phyloP scores from a whole-genome alignment of 37 sponge, comb jelly and placozoan species.

The Axinella damicornis region DNA sequence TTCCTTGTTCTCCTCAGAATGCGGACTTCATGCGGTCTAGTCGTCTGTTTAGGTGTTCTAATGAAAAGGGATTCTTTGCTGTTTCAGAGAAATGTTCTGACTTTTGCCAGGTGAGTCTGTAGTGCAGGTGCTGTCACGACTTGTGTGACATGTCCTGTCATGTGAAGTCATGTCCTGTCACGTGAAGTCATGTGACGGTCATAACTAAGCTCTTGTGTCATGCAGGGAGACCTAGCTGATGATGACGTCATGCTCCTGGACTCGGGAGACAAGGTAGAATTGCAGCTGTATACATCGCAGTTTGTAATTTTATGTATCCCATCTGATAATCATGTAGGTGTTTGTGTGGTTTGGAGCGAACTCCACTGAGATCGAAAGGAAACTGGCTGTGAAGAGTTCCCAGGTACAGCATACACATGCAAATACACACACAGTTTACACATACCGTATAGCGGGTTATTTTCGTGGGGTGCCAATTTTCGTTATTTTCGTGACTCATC shows the following conservation, averaged over 20 bases:
- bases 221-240: conserved; percentile 86
- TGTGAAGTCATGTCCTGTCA: background rate
- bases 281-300: too few species aligned
- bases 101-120: conserved; percentile 91
- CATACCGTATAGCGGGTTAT: too few species aligned
- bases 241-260: conserved; percentile 99
- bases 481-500: too few species aligned
- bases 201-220: conserved; percentile 5
- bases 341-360: conserved; percentile 93
- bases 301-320: too few species aligned
- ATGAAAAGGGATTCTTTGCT: conserved; percentile 96
- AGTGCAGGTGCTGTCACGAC: background rate
- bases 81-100: conserved; percentile 92
- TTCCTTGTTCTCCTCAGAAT: conserved; percentile 23
- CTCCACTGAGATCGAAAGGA: conserved; percentile 94
- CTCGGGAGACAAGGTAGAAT: conserved; percentile 83
- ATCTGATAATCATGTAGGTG: too few species aligned
- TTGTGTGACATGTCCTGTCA: background rate
- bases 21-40: conserved; percentile 83
- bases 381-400: conserved; percentile 90
- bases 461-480: too few species aligned
- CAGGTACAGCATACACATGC: too few species aligned
- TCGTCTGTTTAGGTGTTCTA: conserved; percentile 95
- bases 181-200: conserved; percentile 3
- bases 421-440: too few species aligned